A percentile compares a stretch with the other conserved stretches of the same genome.
Evolutionary conservation across 1,140 invertebrate genomes (phyloP).

Genomic region (Ostrea denselamellosa): DNA sequence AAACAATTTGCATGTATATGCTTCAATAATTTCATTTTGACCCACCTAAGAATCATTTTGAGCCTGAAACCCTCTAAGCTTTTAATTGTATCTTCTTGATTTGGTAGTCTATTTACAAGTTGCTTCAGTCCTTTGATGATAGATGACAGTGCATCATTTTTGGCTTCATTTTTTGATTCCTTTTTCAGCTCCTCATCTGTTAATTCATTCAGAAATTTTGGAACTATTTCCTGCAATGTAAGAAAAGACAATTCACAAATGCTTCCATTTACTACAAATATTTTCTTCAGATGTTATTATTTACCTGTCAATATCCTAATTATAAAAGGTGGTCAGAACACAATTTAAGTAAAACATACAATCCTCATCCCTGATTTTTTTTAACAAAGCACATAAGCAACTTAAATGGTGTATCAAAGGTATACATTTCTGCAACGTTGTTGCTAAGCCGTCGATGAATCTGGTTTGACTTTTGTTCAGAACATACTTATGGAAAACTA

Average conservation of each 20-base stretch:
- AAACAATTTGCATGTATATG: background rate
- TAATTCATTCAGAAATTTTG: constrained; percentile 93
- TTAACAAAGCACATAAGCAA: no score
- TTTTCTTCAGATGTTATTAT: no score
- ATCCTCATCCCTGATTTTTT: no score
- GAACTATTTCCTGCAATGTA: constrained; percentile 89
- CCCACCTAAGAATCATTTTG: constrained; percentile 93
- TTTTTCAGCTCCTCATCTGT: constrained; percentile 98
- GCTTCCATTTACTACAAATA: background rate
- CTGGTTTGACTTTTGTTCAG: no score
- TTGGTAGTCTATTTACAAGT: constrained; percentile 88
- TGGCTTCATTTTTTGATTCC: constrained; percentile 88
- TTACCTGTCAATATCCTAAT: no score
- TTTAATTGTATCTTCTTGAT: constrained; percentile 90
- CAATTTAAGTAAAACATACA: no score
- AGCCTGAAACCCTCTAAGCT: constrained; percentile 96
- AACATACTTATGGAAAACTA: no score
- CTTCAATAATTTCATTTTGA: constrained; percentile 10
- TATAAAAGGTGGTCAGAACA: no score
- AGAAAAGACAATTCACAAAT: background rate
- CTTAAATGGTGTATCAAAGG: no score
- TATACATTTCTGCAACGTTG: no score
- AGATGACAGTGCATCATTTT: constrained; percentile 86
- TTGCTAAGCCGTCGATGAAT: no score
- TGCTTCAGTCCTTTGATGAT: constrained; percentile 87